Percentiles rank a stretch among this genome's conserved stretches.
phyloP scores from a whole-genome alignment of 2,888 invertebrate genomes.

The Ecliptopera silaceata region DNA sequence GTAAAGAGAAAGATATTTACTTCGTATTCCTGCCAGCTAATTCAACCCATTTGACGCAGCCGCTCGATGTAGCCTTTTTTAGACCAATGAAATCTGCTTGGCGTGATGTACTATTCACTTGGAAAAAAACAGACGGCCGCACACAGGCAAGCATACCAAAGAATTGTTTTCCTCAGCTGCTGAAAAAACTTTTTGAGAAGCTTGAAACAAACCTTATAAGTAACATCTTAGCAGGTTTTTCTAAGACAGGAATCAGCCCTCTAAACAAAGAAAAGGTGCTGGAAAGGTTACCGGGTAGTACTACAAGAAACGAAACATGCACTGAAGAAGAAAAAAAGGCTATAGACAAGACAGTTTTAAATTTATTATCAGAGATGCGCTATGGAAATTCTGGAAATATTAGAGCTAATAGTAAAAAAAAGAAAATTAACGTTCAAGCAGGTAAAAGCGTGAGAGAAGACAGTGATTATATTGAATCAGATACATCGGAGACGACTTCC shows the following conservation, averaged over 20 bases:
- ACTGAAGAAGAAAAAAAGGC: background rate
- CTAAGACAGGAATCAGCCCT: background rate
- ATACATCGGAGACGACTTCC: background rate
- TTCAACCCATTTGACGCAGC: background rate
- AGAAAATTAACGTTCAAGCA: background rate
- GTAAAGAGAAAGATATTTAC: background rate
- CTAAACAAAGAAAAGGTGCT: background rate
- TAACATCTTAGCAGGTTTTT: background rate
- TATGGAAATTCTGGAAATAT: background rate
- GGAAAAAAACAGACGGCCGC: slow-evolving; percentile 4
- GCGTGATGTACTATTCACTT: background rate
- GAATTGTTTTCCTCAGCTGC: background rate
- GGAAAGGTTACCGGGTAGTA: background rate
- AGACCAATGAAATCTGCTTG: slow-evolving; percentile 6
- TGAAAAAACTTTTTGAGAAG: slow-evolving; percentile 2
- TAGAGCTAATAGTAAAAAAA: background rate
- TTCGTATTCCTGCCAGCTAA: slow-evolving; percentile 1
- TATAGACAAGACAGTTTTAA: background rate
- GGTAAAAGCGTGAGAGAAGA: background rate
- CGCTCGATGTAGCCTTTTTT: slow-evolving; percentile 4
- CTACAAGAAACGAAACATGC: background rate
- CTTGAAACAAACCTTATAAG: background rate
- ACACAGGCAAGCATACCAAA: background rate
- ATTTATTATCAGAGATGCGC: background rate
- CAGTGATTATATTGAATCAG: background rate